Base-by-base conservation (phyloP, 2,888 invertebrate species). In the Cistogaster globosa region DNA sequence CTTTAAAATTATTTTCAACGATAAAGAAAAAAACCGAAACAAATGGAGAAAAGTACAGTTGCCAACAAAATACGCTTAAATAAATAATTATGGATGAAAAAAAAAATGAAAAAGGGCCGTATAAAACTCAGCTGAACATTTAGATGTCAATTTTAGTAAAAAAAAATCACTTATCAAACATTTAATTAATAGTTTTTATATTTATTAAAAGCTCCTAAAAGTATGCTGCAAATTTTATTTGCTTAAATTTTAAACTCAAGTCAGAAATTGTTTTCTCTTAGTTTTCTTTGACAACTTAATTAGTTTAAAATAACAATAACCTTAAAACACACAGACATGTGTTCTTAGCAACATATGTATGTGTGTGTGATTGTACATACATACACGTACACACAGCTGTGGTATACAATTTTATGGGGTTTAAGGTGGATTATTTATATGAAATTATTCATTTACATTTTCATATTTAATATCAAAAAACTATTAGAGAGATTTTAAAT, bases 1-100 rank as follows among this genome's bases (percentile, higher is more conserved):
- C 84, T 77, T 78, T 60, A 79, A 79, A 55, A 79, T 79, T 55
- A 82, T 75, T 82, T 82, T 82, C 79, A 85, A 85, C 82, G 85
- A 82, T 5, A 32, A 32, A 32, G 0, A 32, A 8, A 0, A 72
- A 60, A 55, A 60, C 48, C 22, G 7, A 12, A 57, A 60, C 63
- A 55, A 53, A 7, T 45, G 26, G 7, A 0, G 11, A 69, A n/a
- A 79, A 82, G 85, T 85, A 85, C 85, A 82, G 85, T 85, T 85
- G 69, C 18, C 55, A 48, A 71, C 82, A 85, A 85, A 82, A 69
- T 8, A 20, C 20, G 45, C 16, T 8, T 53, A 8, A 53, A 18
- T 60, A 18, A 32, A 53, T 60, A 75, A 75, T 79, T 81, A 72
- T 55, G 57, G 69, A 67, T 53, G 68, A 42, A 75, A 51, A 51